Conservation (phyloP, 2,888 invertebrate genomes). For the Colletes collaris region DNA sequence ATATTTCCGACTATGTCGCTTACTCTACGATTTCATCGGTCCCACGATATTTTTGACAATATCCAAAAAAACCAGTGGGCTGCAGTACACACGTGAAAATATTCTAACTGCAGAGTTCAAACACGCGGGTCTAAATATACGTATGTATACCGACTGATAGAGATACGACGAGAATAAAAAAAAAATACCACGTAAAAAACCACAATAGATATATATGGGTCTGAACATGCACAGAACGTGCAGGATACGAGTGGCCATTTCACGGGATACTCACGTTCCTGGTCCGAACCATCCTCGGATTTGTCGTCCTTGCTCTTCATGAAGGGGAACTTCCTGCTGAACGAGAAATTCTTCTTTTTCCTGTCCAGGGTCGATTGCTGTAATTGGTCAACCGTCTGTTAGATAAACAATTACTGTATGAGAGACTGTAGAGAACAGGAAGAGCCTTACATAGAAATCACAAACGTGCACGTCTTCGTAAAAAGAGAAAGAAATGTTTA, state of each 20-base stretch:
- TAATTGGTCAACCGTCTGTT: slow-evolving; percentile 66
- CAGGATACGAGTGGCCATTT: slow-evolving; percentile 60
- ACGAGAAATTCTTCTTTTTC: slow-evolving; percentile 99
- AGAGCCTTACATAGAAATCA: too few species aligned
- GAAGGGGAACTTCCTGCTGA: slow-evolving; percentile 99
- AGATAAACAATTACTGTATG: neutral
- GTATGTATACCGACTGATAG: slow-evolving; percentile 40
- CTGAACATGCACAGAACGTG: slow-evolving; percentile 79
- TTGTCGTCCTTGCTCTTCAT: slow-evolving; percentile 99
- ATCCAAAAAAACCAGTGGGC: slow-evolving; percentile 4
- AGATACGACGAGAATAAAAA: slow-evolving; percentile 56
- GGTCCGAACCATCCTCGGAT: slow-evolving; percentile 97
- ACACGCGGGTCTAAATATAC: slow-evolving; percentile 43
- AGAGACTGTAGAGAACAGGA: too few species aligned
- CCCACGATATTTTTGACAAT: neutral
- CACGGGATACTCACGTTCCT: slow-evolving; percentile 94
- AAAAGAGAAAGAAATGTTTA: neutral
- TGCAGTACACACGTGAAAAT: slow-evolving; percentile 23
- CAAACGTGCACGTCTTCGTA: neutral
- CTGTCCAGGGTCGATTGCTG: slow-evolving; percentile 97
- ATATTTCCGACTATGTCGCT: neutral
- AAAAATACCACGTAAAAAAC: slow-evolving; percentile 59
- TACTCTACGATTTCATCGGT: neutral
- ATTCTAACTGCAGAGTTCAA: slow-evolving; percentile 33
- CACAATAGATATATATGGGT: slow-evolving; percentile 63